Evolutionary conservation across 1,140 invertebrate species (phyloP), one percentile per base, ranked within the genome.

Genomic region (Aphelinus certus): DNA sequence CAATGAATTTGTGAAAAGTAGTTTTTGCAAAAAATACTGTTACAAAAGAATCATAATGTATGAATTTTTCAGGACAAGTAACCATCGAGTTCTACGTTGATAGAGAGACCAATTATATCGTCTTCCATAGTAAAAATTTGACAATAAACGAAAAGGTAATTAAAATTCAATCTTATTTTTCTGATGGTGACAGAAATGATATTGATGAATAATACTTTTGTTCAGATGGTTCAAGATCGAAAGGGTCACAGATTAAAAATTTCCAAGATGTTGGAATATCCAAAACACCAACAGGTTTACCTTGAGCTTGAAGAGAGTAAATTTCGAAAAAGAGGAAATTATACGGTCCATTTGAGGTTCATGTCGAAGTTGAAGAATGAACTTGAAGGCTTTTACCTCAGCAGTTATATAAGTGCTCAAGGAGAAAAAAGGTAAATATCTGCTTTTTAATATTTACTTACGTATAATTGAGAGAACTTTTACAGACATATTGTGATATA

Each of bases 301-400:
- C 90, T 98, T 49, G 93, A 96, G 87, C 89, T 96, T 63, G 93
- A 94, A 80, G 90, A 91, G 75, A 83, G 82, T 69, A 94, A 93
- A 87, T 92, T 95, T 67, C 91, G 91, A 60, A 92, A 92, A 76
- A 92, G 91, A 77, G 92, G 91, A 72, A 95, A 96, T 86, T 96
- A 97, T 82, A 94, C 94, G 0, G 84, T 98, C n/a, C 93, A 92
- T 78, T 88, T 98, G 66, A 91, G 94, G 76, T 98, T 96, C 88
- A 92, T 93, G 72, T 95, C 94, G 6, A 92, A 92, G 78, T 87
- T 98, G 62, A 92, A 91, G 76, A 92, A 91, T 63, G 93, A 95
- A 80, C 91, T 97, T 74, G 92, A 95, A 83, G 97, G 97, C 1
- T 97, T 98, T 89, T 98, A 98, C 88, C 89, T 97, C 42, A 95